Base-by-base conservation (phyloP, 2,797 vertebrate species). In the Microctenopoma lineatum region DNA sequence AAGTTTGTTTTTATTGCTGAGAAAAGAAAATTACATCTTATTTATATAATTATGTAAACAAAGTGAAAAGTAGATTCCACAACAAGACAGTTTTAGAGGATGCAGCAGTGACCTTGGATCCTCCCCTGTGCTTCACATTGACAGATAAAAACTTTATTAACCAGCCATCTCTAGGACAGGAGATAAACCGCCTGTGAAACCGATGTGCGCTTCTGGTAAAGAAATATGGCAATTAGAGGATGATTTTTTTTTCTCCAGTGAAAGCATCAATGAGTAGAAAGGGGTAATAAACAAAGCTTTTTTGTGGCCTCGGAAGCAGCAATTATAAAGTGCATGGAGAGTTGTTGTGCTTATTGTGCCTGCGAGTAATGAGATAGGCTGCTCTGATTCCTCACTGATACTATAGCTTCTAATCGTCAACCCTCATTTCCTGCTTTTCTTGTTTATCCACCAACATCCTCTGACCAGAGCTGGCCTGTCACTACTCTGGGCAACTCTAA, bases 31-130 rank as follows among this genome's bases (percentile, higher is more conserved):
- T 79, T 44, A 63, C 57, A 84, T 81, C 63, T 87, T 91, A 90
- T 92, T 92, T 88, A 89, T 92, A 71, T 93, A 90, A 88, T 90
- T 90, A 90, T 90, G 86, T 89, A 91, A 92, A 93, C 87, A 91
- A 84, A 83, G 75, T 88, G n/a, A 79, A 87, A 64, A 18, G 73
- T 84, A 26, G 64, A 70, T 79, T 82, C 78, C 27, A 46, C 39
- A 21, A 65, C 67, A 44, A 73, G 68, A 50, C 46, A 59, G 77
- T 76, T 83, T 87, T 71, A 73, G 39, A 86, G 66, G 66, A 69
- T 73, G 64, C 66, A 75, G 73, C 59, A 12, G 58, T 90, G 90
- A 93, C 92, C 92, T 93, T 92, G 86, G 81, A 86, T 84, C 72
- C 34, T 89, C 74, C 80, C 74, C 68, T 46, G 59, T 65, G 73